Conservation (phyloP, 1,140 invertebrate genomes). For the Euwallacea similis region DNA sequence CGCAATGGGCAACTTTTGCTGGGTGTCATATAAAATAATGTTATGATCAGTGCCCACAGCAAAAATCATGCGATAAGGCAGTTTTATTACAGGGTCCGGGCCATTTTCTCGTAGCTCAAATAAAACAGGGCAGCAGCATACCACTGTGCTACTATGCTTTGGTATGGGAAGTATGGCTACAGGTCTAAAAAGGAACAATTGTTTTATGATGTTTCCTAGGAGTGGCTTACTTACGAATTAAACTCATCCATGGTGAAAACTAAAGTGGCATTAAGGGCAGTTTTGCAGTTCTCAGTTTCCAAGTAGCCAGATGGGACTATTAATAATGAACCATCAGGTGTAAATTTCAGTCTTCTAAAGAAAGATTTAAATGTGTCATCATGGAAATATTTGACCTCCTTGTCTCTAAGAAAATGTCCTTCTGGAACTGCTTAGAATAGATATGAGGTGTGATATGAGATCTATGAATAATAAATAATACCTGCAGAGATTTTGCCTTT, state of each 20-base stretch:
- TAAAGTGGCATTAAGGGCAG: constrained; percentile 73
- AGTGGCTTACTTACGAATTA: constrained; percentile 62
- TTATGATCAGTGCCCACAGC: constrained; percentile 87
- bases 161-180: constrained; percentile 76
- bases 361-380: constrained; percentile 95
- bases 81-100: constrained; percentile 59
- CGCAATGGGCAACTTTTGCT: constrained; percentile 82
- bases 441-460: background rate
- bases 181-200: constrained; percentile 63
- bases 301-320: constrained; percentile 82
- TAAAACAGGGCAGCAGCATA: constrained; percentile 77
- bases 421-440: constrained; percentile 53
- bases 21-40: constrained; percentile 89
- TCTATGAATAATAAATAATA: constrained; percentile 5
- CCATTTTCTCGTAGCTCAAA: constrained; percentile 68
- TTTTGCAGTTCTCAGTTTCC: constrained; percentile 64
- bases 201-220: background rate
- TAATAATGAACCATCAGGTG: constrained; percentile 85
- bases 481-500: constrained; percentile 66
- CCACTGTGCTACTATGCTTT: constrained; percentile 76
- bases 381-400: constrained; percentile 76
- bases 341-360: constrained; percentile 84
- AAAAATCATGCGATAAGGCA: constrained; percentile 86
- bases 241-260: constrained; percentile 76
- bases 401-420: constrained; percentile 62